phyloP scores from a whole-genome alignment of 2,888 invertebrate species.

The Leptopilina myrica region DNA sequence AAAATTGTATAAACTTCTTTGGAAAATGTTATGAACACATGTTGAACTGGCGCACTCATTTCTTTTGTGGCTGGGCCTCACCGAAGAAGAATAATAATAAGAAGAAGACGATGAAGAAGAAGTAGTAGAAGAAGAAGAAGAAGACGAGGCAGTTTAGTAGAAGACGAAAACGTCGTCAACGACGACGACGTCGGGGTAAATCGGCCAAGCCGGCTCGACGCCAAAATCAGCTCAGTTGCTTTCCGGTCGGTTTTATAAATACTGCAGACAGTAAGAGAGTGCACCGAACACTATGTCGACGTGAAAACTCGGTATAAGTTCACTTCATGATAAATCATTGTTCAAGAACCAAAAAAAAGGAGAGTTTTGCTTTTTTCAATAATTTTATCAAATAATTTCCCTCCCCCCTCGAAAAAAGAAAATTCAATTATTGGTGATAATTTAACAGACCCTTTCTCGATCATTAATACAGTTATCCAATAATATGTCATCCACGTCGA shows the following conservation, averaged over 20 bases:
- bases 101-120: too few relatives aligned
- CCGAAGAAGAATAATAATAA: too few relatives aligned
- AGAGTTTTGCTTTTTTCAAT: background rate
- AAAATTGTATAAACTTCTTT: too few relatives aligned
- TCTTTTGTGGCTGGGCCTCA: conserved; percentile 23
- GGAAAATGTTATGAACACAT: conserved; percentile 17
- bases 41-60: conserved; percentile 29
- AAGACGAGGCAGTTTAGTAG: too few relatives aligned
- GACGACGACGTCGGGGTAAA: conserved; percentile 45
- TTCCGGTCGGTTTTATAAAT: conserved; percentile 76
- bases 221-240: conserved; percentile 75
- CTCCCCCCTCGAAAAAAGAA: too few relatives aligned
- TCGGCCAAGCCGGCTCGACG: conserved; percentile 72
- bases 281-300: conserved; percentile 52
- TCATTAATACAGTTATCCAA: background rate
- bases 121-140: too few relatives aligned
- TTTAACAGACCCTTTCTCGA: background rate
- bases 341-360: background rate
- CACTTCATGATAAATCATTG: background rate
- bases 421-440: background rate
- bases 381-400: background rate
- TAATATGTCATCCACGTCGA: background rate
- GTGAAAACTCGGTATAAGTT: background rate
- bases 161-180: background rate
- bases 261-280: conserved; percentile 72